These are phyloP conservation scores for Gobius niger DNA, from an alignment of 2,113 vertebrate species.

Conservation along the genomic window DNA sequence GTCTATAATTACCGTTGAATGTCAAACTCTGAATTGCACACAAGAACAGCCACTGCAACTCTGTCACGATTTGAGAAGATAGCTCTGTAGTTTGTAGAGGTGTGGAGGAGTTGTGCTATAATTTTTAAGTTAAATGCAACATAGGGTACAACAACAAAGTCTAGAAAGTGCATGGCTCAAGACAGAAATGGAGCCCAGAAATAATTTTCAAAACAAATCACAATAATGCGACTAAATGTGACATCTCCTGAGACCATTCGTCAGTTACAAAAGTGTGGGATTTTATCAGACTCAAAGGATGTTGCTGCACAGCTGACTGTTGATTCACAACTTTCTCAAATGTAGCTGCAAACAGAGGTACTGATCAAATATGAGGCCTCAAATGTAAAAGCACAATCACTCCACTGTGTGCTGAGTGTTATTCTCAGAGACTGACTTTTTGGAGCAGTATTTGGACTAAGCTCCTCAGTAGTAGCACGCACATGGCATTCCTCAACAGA, in stretches of 20 bases:
- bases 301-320: too few species aligned
- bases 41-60: slow-evolving; percentile 6
- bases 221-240: too few species aligned
- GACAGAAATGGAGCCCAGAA: too few species aligned
- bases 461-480: slow-evolving; percentile 55
- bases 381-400: slow-evolving; percentile 32
- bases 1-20: slow-evolving; percentile 30
- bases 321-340: too few species aligned
- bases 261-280: too few species aligned
- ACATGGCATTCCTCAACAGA: slow-evolving; percentile 60
- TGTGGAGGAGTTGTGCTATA: slow-evolving; percentile 6
- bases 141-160: too few species aligned
- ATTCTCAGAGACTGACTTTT: slow-evolving; percentile 28
- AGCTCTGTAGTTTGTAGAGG: not conserved
- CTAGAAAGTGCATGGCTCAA: too few species aligned
- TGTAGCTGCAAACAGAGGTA: too few species aligned
- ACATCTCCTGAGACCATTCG: too few species aligned
- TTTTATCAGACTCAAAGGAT: too few species aligned
- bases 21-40: slow-evolving; percentile 16
- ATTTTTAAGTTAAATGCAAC: too few species aligned
- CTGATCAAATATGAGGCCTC: not conserved
- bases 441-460: slow-evolving; percentile 39
- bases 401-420: slow-evolving; percentile 14
- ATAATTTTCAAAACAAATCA: too few species aligned
- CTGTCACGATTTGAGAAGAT: slow-evolving; percentile 9